Evolutionary conservation across 2,888 invertebrate species (phyloP), one percentile per base, ranked within the genome.

Genomic region (Agonum fuliginosum): DNA sequence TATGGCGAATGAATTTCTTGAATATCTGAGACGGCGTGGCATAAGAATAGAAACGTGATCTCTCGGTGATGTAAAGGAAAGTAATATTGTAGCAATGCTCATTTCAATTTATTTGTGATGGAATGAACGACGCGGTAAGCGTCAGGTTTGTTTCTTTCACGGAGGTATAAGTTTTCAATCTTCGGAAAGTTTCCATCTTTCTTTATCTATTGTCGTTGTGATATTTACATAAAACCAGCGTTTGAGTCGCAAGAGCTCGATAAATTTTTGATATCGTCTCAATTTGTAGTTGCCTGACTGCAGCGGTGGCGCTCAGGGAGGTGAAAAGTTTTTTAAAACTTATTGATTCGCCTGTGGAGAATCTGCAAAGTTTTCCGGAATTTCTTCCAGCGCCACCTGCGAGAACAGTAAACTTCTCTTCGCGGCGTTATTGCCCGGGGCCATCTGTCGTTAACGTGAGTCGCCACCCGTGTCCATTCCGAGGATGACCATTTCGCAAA

Each of bases 211-310:
- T 74, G 74, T 74, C 74, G 74, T 65, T 74, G 17, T 43, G 41
- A 74, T 74, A 74, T 74, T 74, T 74, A 74, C 74, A 74, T 74
- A 74, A 74, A 74, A 65, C 74, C 74, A 65, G 65, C 62, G 74
- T 74, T 65, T 65, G 54, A 37, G 51, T 72, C 37, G 30, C 14
- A 30, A 24, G 19, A 62, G 43, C 65, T 41, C 43, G 62, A 74
- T 74, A 74, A 74, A 74, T 74, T 74, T 74, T 74, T 74, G 74
- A 74, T 74, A 74, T 74, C 74, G 58, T 74, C 74, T 74, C 74
- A 74, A 74, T 74, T 74, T 74, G 62, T 74, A 74, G 62, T 62
- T 62, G 46, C 22, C 20, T 20, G 43, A 41, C 22, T 20, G 67
- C 43, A 67, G 41, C 41, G 41, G 30, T 27, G 22, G 8, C 54